Evolutionary conservation across 2,113 vertebrate species (phyloP).

Genomic region (Ailurus styani): DNA sequence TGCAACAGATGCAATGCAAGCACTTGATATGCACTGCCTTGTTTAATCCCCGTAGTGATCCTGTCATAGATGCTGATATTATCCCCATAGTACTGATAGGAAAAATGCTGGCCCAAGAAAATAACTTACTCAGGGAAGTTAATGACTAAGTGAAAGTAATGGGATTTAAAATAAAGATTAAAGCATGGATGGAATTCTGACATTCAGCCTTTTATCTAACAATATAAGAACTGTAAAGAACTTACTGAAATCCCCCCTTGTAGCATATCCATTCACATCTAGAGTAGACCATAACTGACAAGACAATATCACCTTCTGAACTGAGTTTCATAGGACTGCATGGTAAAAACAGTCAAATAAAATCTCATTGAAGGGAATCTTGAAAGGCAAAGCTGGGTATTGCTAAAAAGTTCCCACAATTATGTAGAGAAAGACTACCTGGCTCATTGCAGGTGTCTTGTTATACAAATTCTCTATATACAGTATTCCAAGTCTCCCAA

Average conservation of each 20-base stretch:
- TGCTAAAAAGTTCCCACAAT: neutral
- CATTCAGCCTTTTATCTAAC: neutral
- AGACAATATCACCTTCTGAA: conserved; percentile 6
- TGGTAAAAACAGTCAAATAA: neutral
- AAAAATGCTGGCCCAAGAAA: neutral
- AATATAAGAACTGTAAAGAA: neutral
- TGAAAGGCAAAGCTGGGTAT: neutral
- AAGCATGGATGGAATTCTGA: neutral
- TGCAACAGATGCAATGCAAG: neutral
- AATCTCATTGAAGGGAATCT: neutral
- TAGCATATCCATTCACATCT: neutral
- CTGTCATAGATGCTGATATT: neutral
- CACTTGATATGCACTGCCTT: neutral
- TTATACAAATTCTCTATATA: neutral
- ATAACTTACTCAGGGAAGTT: neutral
- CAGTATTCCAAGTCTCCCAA: neutral
- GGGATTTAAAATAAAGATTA: neutral
- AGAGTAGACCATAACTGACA: neutral
- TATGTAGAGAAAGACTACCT: neutral
- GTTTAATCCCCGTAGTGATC: neutral
- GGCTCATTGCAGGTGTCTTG: neutral
- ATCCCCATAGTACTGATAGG: neutral
- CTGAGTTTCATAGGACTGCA: neutral
- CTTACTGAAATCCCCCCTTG: neutral
- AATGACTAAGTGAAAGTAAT: neutral